Conservation (phyloP, 2,888 invertebrate species). For the Synergus japonicus region DNA sequence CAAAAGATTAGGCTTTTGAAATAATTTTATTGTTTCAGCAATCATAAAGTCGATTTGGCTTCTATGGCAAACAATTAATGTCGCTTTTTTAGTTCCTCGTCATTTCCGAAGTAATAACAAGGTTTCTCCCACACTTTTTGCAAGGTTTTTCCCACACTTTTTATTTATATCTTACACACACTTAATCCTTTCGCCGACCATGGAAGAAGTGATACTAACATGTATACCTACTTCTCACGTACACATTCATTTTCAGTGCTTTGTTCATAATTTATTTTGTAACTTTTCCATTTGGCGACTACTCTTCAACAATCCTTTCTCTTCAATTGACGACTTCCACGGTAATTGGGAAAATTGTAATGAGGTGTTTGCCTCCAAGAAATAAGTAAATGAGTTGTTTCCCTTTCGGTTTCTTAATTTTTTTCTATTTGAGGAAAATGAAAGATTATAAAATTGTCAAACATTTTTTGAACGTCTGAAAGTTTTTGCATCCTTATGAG, state of each 20-base stretch:
- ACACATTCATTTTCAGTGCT: conserved; percentile 29
- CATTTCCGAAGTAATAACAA: conserved; percentile 16
- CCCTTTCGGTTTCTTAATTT: not conserved
- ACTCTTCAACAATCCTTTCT: conserved; percentile 36
- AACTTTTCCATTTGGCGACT: conserved; percentile 24
- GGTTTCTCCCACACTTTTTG: conserved; percentile 22
- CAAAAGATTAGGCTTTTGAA: not conserved
- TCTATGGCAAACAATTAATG: conserved; percentile 11
- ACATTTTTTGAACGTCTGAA: no score
- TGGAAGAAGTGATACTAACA: conserved; percentile 23
- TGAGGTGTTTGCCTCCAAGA: not conserved
- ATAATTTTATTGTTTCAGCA: not conserved
- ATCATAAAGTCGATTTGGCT: not conserved
- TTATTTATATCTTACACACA: conserved; percentile 30
- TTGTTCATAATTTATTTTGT: conserved; percentile 35
- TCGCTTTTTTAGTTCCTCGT: conserved; percentile 16
- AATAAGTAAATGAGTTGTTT: not conserved
- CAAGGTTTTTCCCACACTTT: conserved; percentile 39
- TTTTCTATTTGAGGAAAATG: not conserved
- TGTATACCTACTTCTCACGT: conserved; percentile 39
- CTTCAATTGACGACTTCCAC: conserved; percentile 33
- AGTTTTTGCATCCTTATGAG: no score
- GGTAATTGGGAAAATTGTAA: conserved; percentile 34
- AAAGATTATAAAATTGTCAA: not conserved
- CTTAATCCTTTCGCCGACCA: conserved; percentile 31